A percentile compares a stretch with the other conserved stretches of the same genome.
These are phyloP conservation scores for Caretta caretta DNA, from an alignment of 2,113 vertebrate genomes.

Conservation along the genomic window DNA sequence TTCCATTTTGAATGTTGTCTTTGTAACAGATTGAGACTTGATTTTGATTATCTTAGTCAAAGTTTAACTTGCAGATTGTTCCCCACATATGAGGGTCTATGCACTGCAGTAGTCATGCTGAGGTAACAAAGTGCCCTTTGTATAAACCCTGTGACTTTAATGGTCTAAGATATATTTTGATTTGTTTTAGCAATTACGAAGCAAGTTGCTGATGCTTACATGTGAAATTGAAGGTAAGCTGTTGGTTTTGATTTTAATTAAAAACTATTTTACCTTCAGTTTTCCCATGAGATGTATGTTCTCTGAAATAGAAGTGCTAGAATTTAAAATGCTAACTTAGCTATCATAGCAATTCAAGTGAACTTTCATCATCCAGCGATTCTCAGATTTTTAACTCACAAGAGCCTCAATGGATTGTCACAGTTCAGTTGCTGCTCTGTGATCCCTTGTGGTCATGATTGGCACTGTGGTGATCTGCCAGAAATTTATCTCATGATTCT, in stretches of 20 bases:
- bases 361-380: not conserved
- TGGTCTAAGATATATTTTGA: slow-evolving; percentile 19
- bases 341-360: not conserved
- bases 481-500: not conserved
- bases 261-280: not conserved
- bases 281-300: not conserved
- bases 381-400: not conserved
- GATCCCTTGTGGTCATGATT: not conserved
- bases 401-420: not conserved
- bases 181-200: slow-evolving; percentile 77
- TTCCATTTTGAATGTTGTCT: not conserved
- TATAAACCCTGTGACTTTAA: not conserved
- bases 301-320: not conserved
- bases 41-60: not conserved
- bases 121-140: not conserved
- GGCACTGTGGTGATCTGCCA: not conserved
- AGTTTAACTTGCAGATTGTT: not conserved
- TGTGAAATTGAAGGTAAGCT: slow-evolving; percentile 76
- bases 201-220: slow-evolving; percentile 75
- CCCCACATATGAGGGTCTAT: not conserved
- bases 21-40: not conserved
- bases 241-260: not conserved
- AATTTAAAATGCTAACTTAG: not conserved
- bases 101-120: not conserved
- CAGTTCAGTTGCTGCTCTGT: not conserved